Percentiles rank a stretch among this genome's conserved stretches.
Conservation (phyloP, 2,797 vertebrate species). For the Ctenochaetus hawaiiensis region DNA sequence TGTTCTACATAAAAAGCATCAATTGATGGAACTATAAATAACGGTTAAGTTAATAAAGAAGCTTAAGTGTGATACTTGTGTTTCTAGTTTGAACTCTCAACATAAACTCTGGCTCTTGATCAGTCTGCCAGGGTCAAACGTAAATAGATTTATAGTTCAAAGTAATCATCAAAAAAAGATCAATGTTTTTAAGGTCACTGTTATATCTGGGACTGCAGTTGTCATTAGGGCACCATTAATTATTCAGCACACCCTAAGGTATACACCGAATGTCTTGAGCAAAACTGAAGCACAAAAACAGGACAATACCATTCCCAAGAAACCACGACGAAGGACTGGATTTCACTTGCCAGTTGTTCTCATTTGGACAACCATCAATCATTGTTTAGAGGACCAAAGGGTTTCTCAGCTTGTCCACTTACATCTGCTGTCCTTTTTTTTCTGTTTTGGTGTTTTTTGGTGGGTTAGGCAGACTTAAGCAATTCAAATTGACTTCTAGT, state of each 20-base stretch:
- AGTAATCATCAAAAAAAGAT: slow-evolving; percentile 80
- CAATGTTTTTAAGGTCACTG: slow-evolving; percentile 86
- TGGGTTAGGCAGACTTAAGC: slow-evolving; percentile 50
- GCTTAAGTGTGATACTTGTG: background rate
- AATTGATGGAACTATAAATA: slow-evolving; percentile 13
- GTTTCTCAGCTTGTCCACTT: slow-evolving; percentile 32
- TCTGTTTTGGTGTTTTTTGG: slow-evolving; percentile 18
- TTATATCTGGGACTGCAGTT: slow-evolving; percentile 78
- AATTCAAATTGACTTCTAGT: slow-evolving; percentile 62
- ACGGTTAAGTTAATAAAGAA: background rate
- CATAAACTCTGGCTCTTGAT: slow-evolving; percentile 60
- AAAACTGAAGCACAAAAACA: slow-evolving; percentile 62
- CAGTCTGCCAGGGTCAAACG: slow-evolving; percentile 70
- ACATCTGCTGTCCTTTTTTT: slow-evolving; percentile 20
- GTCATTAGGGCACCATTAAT: slow-evolving; percentile 85
- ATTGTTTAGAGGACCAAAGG: slow-evolving; percentile 36
- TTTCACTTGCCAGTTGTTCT: slow-evolving; percentile 62
- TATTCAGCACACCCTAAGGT: slow-evolving; percentile 82
- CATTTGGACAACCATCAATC: slow-evolving; percentile 62
- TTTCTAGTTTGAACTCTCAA: slow-evolving; percentile 26
- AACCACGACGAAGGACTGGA: slow-evolving; percentile 39
- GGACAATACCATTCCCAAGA: slow-evolving; percentile 71
- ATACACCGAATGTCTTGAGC: slow-evolving; percentile 62
- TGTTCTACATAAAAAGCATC: background rate
- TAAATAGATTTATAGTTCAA: slow-evolving; percentile 76